Base-by-base conservation (phyloP, 1,140 invertebrate genomes). In the Drosophila tropicalis region DNA sequence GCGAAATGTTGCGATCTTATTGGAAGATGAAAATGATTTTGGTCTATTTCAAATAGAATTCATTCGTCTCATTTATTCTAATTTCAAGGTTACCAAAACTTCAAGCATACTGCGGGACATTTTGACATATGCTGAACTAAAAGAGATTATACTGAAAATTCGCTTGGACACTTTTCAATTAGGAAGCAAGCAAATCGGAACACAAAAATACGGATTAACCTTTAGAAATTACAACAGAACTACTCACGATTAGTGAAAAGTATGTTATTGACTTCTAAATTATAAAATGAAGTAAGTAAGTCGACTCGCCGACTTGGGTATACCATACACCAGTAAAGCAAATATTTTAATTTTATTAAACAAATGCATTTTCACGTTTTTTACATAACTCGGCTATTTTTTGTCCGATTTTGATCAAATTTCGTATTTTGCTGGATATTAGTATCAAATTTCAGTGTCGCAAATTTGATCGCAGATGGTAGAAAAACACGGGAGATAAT, bases 21-120 rank as follows among this genome's bases (percentile, higher is more conserved):
- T 54, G 12, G 47, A 54, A 19, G 19, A 54, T 54, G 47, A 54
- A 22, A 54, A 13, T 22, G 19, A 54, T 25, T 54, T 54, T 12
- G 41, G 15, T 15, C 17, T 44, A 44, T 44, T 44, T 44, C 41
- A 44, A 44, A n/a, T 5, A 44, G 41, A 44, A 15, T 17, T 15
- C n/a, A 41, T 44, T n/a, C 41, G 41, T 7, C 13, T 17, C n/a
- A 44, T 44, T 17, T 17, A 7, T 6, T 44, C 41, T 2, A 44
- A 44, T 44, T 2, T 44, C n/a, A 44, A 44, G n/a, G 5, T 44
- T 15, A 44, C 6, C n/a, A 44, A 15, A 6, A 44, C 41, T n/a
- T 44, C 41, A 44, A 17, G 5, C n/a, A 44, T 44, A 15, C 6
- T 44, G n/a, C 41, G n/a, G 5, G 41, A 44, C n/a, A 15, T 44